A percentile compares a stretch with the other conserved stretches of the same genome.
Conservation (phyloP, 2,888 invertebrate genomes). For the Agrotis clavis region DNA sequence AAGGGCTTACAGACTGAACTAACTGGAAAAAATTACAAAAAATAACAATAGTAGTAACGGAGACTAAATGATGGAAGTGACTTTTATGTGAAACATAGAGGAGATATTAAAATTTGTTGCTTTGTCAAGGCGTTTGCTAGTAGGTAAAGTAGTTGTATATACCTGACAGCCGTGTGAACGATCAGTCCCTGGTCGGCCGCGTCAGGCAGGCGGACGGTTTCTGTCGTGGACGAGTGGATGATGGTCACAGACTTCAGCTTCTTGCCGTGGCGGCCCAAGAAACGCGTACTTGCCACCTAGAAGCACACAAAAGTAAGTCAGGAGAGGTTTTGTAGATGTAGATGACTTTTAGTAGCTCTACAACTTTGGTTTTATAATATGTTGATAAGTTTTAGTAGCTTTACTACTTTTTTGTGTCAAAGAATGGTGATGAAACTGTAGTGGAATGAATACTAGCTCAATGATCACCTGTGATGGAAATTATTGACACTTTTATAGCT, state of each 20-base stretch:
- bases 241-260: constrained; percentile 97
- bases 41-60: too few relatives aligned
- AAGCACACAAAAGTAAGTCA: constrained; percentile 46
- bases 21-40: background rate
- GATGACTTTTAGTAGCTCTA: constrained; percentile 8
- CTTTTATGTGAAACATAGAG: too few relatives aligned
- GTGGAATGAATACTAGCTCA: background rate
- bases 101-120: too few relatives aligned
- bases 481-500: background rate
- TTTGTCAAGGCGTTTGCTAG: background rate
- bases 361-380: background rate
- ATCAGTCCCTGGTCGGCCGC: constrained; percentile 94
- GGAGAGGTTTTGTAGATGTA: background rate
- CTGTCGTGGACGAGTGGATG: constrained; percentile 97
- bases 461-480: background rate
- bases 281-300: constrained; percentile 95
- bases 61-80: too few relatives aligned
- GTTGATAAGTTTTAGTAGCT: constrained; percentile 9
- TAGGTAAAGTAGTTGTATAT: constrained; percentile 33
- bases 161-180: constrained; percentile 95
- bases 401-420: background rate
- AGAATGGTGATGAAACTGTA: constrained; percentile 3
- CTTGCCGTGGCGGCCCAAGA: constrained; percentile 95
- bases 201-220: constrained; percentile 96
- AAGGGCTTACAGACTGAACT: background rate